Conservation (phyloP, 2,113 vertebrate genomes). For the Turnix velox region DNA sequence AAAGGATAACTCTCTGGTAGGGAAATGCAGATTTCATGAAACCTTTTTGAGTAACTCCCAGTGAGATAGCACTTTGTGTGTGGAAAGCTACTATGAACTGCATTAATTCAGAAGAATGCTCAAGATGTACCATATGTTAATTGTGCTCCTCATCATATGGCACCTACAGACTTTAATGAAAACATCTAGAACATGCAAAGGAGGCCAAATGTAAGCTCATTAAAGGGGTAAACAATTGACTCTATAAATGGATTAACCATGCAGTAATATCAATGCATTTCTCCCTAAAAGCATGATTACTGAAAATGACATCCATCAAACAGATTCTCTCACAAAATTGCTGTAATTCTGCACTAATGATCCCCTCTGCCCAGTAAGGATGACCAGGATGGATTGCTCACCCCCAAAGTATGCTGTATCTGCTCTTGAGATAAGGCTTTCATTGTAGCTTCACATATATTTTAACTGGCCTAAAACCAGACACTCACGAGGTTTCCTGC, state of each 20-base stretch:
- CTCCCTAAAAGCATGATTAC: neutral
- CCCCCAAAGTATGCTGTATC: neutral
- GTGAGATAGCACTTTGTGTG: neutral
- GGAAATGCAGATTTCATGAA: neutral
- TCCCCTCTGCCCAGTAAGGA: neutral
- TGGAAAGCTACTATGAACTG: neutral
- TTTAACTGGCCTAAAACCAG: neutral
- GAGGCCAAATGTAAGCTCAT: neutral
- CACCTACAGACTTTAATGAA: neutral
- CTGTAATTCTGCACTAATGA: neutral
- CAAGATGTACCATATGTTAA: neutral
- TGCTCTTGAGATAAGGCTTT: neutral
- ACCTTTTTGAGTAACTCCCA: neutral
- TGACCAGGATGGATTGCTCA: rapidly evolving
- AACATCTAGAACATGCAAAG: neutral
- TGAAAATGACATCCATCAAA: neutral
- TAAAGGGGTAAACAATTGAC: neutral
- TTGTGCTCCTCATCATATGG: neutral
- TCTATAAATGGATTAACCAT: neutral
- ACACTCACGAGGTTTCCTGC: neutral
- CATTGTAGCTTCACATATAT: neutral
- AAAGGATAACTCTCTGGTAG: neutral
- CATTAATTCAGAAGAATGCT: neutral
- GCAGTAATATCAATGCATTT: neutral
- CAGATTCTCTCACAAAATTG: neutral